Percentiles rank a stretch among this genome's conserved stretches.
phyloP scores from a whole-genome alignment of 2,888 invertebrate genomes.

The Vandiemenella viatica region DNA sequence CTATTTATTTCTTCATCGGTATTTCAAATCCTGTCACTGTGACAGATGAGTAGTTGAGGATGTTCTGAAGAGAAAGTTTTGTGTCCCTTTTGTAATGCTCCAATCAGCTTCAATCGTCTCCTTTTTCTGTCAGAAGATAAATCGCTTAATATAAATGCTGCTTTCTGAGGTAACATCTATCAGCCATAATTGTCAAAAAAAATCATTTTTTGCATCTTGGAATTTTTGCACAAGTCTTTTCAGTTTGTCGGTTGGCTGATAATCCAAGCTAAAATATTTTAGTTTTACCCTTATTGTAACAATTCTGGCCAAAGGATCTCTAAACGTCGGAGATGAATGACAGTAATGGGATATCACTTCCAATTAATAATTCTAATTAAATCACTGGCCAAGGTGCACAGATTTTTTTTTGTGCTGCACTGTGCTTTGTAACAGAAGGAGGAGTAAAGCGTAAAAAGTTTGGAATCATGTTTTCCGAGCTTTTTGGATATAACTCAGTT shows the following conservation, averaged over 20 bases:
- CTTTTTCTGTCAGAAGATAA: conserved; percentile 81
- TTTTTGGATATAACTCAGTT: conserved; percentile 48
- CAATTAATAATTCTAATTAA: conserved; percentile 64
- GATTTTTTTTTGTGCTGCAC: conserved; percentile 78
- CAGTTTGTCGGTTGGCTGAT: conserved; percentile 77
- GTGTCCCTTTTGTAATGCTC: conserved; percentile 71
- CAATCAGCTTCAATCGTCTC: conserved; percentile 71
- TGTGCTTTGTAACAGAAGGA: conserved; percentile 77
- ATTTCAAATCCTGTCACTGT: conserved; percentile 30
- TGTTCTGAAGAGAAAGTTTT: conserved; percentile 46
- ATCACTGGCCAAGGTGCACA: conserved; percentile 86
- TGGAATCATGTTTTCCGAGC: conserved; percentile 89
- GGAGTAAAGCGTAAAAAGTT: conserved; percentile 97
- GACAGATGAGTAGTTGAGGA: conserved; percentile 30
- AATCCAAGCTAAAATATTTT: conserved; percentile 53
- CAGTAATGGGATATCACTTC: conserved; percentile 75
- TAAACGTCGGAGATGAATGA: conserved; percentile 73
- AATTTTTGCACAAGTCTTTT: conserved; percentile 64
- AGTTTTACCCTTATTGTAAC: conserved; percentile 65
- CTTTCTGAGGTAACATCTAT: conserved; percentile 75
- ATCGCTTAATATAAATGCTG: conserved; percentile 90
- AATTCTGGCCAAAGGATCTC: conserved; percentile 72
- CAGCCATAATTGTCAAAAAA: conserved; percentile 71
- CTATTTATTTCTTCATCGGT: conserved; percentile 30
- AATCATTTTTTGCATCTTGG: conserved; percentile 57